phyloP scores from a whole-genome alignment of 2,888 invertebrate species.

The Eupsilia transversa region DNA sequence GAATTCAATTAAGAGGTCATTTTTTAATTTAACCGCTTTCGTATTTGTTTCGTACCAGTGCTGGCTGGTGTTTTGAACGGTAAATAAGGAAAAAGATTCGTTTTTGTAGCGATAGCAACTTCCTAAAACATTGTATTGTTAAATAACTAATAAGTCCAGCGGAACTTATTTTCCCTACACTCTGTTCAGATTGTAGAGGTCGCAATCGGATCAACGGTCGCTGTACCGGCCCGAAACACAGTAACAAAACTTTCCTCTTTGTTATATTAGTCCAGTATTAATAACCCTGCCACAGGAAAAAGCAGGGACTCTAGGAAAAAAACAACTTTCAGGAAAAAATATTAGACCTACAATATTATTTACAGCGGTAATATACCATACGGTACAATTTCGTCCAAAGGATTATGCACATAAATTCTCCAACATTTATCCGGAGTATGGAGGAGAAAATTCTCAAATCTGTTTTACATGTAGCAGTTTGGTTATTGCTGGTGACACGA shows the following conservation, averaged over 20 bases:
- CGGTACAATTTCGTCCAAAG: slow-evolving; percentile 40
- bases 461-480: slow-evolving; percentile 67
- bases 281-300: slow-evolving; percentile 41
- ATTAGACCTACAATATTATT: slow-evolving; percentile 31
- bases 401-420: slow-evolving; percentile 55
- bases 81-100: background rate
- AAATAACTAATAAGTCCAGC: background rate
- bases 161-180: slow-evolving; percentile 21
- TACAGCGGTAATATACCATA: slow-evolving; percentile 33
- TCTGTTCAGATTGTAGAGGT: slow-evolving; percentile 41
- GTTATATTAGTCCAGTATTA: slow-evolving; percentile 43
- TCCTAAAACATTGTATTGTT: slow-evolving; percentile 8
- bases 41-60: background rate
- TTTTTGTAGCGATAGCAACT: background rate
- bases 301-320: slow-evolving; percentile 36
- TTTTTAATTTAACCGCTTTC: slow-evolving; percentile 37
- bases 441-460: slow-evolving; percentile 64
- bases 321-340: slow-evolving; percentile 29
- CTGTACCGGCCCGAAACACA: slow-evolving; percentile 50
- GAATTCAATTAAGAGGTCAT: slow-evolving; percentile 76
- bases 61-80: background rate
- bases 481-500: slow-evolving; percentile 69
- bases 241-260: slow-evolving; percentile 46
- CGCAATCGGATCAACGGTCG: slow-evolving; percentile 24
- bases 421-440: slow-evolving; percentile 45